phyloP scores from a whole-genome alignment of 2,888 invertebrate species.

The Cheilosia vernalis region DNA sequence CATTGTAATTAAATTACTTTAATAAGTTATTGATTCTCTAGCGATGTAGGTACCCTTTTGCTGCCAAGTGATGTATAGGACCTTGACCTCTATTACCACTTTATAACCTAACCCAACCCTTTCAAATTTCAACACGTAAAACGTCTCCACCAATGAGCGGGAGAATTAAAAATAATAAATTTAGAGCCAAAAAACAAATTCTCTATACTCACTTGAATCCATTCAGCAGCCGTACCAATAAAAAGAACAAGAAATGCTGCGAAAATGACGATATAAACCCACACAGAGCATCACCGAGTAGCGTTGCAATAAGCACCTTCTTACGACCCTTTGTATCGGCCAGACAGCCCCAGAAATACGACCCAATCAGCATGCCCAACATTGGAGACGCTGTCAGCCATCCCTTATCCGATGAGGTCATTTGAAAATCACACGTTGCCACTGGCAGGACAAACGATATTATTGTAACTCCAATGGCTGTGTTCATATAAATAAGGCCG shows the following conservation, averaged over 20 bases:
- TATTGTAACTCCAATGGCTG: slow-evolving; percentile 91
- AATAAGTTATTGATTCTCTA: too few species aligned
- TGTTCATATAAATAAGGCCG: slow-evolving; percentile 92
- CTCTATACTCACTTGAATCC: slow-evolving; percentile 90
- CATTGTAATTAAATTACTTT: too few species aligned
- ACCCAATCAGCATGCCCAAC: slow-evolving; percentile 92
- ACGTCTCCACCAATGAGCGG: too few species aligned
- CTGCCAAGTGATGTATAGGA: too few species aligned
- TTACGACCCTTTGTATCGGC: slow-evolving; percentile 93
- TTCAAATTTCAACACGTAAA: too few species aligned
- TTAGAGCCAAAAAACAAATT: neutral
- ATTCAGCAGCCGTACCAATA: slow-evolving; percentile 89
- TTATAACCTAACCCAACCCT: too few species aligned
- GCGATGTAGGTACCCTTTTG: too few species aligned
- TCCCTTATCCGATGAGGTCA: slow-evolving; percentile 91
- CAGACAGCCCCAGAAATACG: slow-evolving; percentile 93
- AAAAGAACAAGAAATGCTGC: slow-evolving; percentile 89
- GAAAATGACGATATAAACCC: slow-evolving; percentile 90
- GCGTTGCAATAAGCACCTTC: slow-evolving; percentile 88
- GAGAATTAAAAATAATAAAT: neutral
- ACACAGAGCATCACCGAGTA: slow-evolving; percentile 89
- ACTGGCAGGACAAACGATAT: slow-evolving; percentile 93
- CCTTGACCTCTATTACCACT: too few species aligned
- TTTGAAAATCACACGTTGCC: slow-evolving; percentile 91
- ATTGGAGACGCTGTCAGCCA: slow-evolving; percentile 91